Conservation (phyloP, 1,140 invertebrate species). For the Ruditapes philippinarum region DNA sequence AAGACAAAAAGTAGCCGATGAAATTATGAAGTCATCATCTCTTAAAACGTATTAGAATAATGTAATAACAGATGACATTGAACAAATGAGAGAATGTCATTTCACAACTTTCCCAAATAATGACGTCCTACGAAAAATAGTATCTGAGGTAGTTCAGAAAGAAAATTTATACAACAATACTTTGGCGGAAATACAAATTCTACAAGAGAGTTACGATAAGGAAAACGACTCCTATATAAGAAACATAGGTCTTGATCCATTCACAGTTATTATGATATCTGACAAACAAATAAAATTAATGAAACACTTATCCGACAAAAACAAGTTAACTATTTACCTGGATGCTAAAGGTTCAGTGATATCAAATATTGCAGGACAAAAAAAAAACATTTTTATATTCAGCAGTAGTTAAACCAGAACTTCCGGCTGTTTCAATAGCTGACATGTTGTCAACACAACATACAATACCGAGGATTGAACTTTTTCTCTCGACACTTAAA, state of each 20-base stretch:
- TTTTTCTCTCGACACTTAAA: not conserved
- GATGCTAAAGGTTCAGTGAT: slow-evolving; percentile 17
- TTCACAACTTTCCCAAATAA: slow-evolving; percentile 5
- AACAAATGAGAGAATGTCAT: not conserved
- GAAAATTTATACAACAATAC: not conserved
- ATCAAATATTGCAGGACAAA: not conserved
- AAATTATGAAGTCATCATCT: not conserved
- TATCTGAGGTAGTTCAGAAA: slow-evolving; percentile 1
- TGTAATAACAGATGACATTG: not conserved
- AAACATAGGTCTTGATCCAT: slow-evolving; percentile 12
- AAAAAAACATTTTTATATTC: not conserved
- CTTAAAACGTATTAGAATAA: not conserved
- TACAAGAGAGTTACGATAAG: slow-evolving; percentile 1
- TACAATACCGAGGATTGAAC: slow-evolving; percentile 26
- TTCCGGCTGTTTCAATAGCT: not conserved
- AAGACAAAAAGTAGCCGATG: not conserved
- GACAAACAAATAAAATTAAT: not conserved
- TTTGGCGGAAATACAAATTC: not conserved
- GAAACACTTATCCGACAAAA: not conserved
- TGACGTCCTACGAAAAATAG: slow-evolving; percentile 1
- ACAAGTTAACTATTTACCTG: not conserved
- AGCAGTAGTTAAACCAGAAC: not conserved
- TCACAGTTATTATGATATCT: not conserved
- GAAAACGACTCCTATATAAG: not conserved
- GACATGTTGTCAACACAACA: not conserved